These are phyloP conservation scores for Lacerta agilis DNA, from an alignment of 2,797 vertebrate genomes.

Conservation along the genomic window DNA sequence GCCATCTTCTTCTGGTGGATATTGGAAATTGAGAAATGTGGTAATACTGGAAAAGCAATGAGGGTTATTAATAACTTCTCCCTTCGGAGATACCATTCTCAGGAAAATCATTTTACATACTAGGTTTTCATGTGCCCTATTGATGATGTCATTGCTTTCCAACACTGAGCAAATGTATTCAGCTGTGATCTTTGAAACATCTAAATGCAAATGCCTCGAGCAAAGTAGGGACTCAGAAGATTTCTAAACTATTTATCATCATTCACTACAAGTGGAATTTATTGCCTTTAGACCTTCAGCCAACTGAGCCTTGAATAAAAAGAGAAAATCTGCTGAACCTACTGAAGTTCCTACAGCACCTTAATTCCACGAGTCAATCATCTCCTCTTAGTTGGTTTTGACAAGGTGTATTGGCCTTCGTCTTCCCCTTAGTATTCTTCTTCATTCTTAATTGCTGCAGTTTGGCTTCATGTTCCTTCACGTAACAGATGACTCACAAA, in stretches of 20 bases:
- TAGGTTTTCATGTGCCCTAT: neutral
- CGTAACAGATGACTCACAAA: slow-evolving; percentile 2
- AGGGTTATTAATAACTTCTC: slow-evolving; percentile 53
- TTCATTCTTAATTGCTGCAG: neutral
- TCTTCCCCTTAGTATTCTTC: slow-evolving; percentile 12
- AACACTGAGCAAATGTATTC: slow-evolving; percentile 37
- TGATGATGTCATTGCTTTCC: slow-evolving; percentile 37
- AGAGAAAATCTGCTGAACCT: slow-evolving; percentile 55
- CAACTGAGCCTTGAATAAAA: slow-evolving; percentile 61
- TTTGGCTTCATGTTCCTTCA: slow-evolving; percentile 29
- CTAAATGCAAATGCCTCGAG: slow-evolving; percentile 62
- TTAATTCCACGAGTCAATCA: slow-evolving; percentile 47
- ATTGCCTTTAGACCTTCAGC: slow-evolving; percentile 52
- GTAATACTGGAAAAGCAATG: slow-evolving; percentile 50
- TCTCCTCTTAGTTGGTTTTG: slow-evolving; percentile 19
- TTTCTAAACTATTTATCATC: slow-evolving; percentile 68
- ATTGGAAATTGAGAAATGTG: slow-evolving; percentile 59
- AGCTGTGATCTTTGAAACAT: slow-evolving; percentile 53
- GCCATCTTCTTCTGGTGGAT: neutral
- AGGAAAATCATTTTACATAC: slow-evolving; percentile 50
- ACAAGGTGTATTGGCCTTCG: neutral
- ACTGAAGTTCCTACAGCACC: slow-evolving; percentile 33
- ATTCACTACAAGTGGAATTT: slow-evolving; percentile 61
- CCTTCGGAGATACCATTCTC: slow-evolving; percentile 40
- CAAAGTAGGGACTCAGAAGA: slow-evolving; percentile 46